These are phyloP conservation scores for Cheilosia pagana DNA, from an alignment of 2,888 invertebrate species.

Conservation along the genomic window DNA sequence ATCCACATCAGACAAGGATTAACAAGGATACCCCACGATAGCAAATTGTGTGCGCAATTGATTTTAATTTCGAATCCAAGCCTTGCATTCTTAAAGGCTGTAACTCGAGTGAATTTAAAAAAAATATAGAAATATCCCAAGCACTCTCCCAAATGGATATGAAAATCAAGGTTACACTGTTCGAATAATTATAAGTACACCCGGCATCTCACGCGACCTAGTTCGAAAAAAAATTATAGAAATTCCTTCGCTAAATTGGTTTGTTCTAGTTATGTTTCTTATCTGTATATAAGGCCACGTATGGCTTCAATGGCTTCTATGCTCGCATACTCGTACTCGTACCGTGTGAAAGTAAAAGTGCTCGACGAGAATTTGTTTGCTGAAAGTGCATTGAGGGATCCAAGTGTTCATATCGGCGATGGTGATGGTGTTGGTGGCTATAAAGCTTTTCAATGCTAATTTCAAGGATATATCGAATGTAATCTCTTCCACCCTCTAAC, in stretches of 20 bases:
- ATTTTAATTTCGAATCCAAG: slow-evolving; percentile 26
- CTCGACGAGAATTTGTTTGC: slow-evolving; percentile 53
- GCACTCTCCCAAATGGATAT: slow-evolving; percentile 13
- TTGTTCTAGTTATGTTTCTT: slow-evolving; percentile 68
- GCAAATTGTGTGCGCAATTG: slow-evolving; percentile 47
- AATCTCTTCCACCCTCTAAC: slow-evolving; percentile 55
- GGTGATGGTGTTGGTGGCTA: background rate
- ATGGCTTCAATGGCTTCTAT: slow-evolving; percentile 67
- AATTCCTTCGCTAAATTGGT: slow-evolving; percentile 70
- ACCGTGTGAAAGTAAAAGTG: slow-evolving; percentile 67
- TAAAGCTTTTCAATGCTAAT: slow-evolving; percentile 72
- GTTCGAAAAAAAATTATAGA: slow-evolving; percentile 15
- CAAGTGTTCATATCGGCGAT: slow-evolving; percentile 7
- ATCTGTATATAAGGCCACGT: slow-evolving; percentile 62
- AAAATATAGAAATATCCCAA: slow-evolving; percentile 18
- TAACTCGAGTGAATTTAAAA: slow-evolving; percentile 25
- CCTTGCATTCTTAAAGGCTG: slow-evolving; percentile 7
- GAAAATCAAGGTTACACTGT: slow-evolving; percentile 41
- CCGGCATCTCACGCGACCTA: slow-evolving; percentile 47
- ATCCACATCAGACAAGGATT: slow-evolving; percentile 27
- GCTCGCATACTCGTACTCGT: background rate
- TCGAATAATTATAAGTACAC: background rate
- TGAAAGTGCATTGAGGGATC: slow-evolving; percentile 44
- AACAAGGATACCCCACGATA: slow-evolving; percentile 51
- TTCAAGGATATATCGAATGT: slow-evolving; percentile 74